These are phyloP conservation scores for Ceramica pisi DNA, from an alignment of 2,888 invertebrate species.

Conservation along the genomic window DNA sequence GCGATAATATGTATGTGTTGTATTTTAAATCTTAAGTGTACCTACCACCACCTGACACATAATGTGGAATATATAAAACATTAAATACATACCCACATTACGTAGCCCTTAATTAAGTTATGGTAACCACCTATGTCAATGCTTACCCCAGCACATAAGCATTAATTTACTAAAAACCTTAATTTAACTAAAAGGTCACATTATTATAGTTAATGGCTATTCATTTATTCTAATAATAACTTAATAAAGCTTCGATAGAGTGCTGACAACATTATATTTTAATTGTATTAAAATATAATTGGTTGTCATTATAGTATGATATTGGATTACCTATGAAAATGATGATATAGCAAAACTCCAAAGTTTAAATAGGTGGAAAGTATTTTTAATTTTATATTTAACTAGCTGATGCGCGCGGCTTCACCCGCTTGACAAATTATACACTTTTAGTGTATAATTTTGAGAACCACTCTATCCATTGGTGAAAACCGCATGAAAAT, in stretches of 20 bases:
- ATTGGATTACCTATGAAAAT: background rate
- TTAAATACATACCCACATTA: background rate
- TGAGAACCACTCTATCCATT: too few species aligned
- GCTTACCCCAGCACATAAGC: background rate
- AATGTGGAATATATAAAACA: background rate
- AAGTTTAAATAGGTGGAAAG: too few species aligned
- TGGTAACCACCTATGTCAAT: slow-evolving; percentile 23
- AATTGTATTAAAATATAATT: slow-evolving; percentile 33
- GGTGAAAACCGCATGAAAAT: too few species aligned
- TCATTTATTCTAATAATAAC: slow-evolving; percentile 47
- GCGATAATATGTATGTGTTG: too few species aligned
- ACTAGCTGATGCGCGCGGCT: too few species aligned
- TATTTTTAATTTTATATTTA: too few species aligned
- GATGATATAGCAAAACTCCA: background rate
- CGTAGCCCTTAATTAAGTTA: slow-evolving; percentile 31
- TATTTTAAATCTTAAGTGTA: too few species aligned
- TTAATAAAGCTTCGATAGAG: slow-evolving; percentile 14
- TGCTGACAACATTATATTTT: slow-evolving; percentile 1
- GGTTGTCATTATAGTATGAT: slow-evolving; percentile 2
- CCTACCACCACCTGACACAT: too few species aligned
- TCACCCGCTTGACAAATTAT: too few species aligned
- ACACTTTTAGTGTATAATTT: too few species aligned
- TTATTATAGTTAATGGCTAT: slow-evolving; percentile 47
- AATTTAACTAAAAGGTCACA: slow-evolving; percentile 33
- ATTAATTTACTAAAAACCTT: slow-evolving; percentile 47